Evolutionary conservation across 2,113 vertebrate genomes (phyloP).

Genomic region (Lampris megalopsis): DNA sequence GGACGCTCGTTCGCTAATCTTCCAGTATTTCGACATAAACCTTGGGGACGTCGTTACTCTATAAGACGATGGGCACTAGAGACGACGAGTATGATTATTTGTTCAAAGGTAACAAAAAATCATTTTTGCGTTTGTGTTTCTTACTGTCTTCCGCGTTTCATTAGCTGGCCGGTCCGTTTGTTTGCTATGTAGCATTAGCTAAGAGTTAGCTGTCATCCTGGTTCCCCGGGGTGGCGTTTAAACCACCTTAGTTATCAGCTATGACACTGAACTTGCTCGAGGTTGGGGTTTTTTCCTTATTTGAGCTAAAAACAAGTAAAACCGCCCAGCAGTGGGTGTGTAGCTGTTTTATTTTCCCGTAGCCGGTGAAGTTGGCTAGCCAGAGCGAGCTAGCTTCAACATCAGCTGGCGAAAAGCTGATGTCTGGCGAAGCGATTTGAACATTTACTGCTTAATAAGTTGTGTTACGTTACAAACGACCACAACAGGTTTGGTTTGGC

Average conservation of each 20-base stretch:
- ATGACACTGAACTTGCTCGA: too few species aligned
- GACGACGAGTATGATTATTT: slow-evolving; percentile 98
- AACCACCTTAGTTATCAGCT: too few species aligned
- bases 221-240: too few species aligned
- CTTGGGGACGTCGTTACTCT: slow-evolving; percentile 12
- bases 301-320: too few species aligned
- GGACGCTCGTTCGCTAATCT: slow-evolving; percentile 11
- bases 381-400: too few species aligned
- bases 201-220: slow-evolving; percentile 29
- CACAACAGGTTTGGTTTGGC: neutral
- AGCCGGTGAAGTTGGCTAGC: slow-evolving; percentile 26
- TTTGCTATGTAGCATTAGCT: neutral
- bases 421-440: neutral
- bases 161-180: slow-evolving; percentile 33
- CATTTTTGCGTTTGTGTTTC: neutral
- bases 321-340: too few species aligned
- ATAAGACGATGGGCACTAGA: slow-evolving; percentile 89
- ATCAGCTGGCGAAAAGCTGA: slow-evolving; percentile 39
- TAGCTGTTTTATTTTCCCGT: too few species aligned
- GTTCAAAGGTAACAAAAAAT: slow-evolving; percentile 91
- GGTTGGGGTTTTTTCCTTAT: too few species aligned
- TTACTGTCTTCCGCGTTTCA: neutral
- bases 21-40: neutral
- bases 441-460: neutral
- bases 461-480: too few species aligned